These are phyloP conservation scores for Spodoptera litura DNA, from an alignment of 1,140 invertebrate species.

Conservation along the genomic window DNA sequence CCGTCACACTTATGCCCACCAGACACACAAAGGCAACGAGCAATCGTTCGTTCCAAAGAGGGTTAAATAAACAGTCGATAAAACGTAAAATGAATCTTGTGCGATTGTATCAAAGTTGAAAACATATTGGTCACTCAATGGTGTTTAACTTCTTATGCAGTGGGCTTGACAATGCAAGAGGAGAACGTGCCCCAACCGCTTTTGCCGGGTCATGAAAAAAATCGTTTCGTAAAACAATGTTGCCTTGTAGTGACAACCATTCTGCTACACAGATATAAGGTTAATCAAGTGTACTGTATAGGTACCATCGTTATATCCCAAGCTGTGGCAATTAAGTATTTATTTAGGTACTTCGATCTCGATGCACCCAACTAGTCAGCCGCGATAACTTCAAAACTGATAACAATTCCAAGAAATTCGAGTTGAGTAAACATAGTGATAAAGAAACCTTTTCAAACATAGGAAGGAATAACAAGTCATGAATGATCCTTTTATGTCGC, in stretches of 20 bases:
- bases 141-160: slow-evolving; percentile 65
- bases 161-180: slow-evolving; percentile 67
- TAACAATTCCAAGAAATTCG: slow-evolving; percentile 69
- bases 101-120: slow-evolving; percentile 61
- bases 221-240: slow-evolving; percentile 48
- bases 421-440: slow-evolving; percentile 37
- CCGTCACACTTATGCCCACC: slow-evolving; percentile 81
- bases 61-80: slow-evolving; percentile 57
- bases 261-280: not conserved
- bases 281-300: not conserved
- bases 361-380: not conserved
- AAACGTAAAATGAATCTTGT: slow-evolving; percentile 70
- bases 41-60: slow-evolving; percentile 61
- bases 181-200: slow-evolving; percentile 83
- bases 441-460: slow-evolving; percentile 39
- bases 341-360: not conserved
- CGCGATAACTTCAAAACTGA: slow-evolving; percentile 53
- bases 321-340: slow-evolving; percentile 19
- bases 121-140: slow-evolving; percentile 53
- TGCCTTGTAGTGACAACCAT: slow-evolving; percentile 1
- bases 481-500: slow-evolving; percentile 16
- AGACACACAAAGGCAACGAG: slow-evolving; percentile 79
- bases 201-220: slow-evolving; percentile 79
- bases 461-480: not conserved
- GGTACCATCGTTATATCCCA: not conserved